Conservation (phyloP, 2,888 invertebrate species). For the Apomyelois bistriatella region DNA sequence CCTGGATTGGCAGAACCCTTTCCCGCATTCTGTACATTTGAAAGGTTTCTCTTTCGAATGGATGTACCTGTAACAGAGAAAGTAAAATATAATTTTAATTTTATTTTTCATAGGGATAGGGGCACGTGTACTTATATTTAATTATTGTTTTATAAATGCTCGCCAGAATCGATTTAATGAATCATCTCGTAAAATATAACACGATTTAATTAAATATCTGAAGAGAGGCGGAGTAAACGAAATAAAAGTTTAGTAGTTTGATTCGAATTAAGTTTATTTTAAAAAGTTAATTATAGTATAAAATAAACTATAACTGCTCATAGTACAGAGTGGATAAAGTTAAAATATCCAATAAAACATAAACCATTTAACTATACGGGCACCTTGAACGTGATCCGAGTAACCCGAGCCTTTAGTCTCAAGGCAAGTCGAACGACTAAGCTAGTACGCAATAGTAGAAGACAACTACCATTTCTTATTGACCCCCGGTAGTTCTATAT, state of each 20-base stretch:
- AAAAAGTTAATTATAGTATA: too few species aligned
- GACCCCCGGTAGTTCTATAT: conserved; percentile 48
- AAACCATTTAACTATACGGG: conserved; percentile 48
- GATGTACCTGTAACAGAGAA: conserved; percentile 89
- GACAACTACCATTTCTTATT: conserved; percentile 45
- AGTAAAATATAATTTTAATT: conserved; percentile 26
- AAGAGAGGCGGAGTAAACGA: too few species aligned
- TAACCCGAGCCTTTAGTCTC: conserved; percentile 70
- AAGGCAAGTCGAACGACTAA: conserved; percentile 64
- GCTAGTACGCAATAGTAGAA: conserved; percentile 46
- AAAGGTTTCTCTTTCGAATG: conserved; percentile 99
- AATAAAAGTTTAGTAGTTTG: too few species aligned
- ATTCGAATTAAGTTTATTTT: too few species aligned
- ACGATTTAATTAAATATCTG: too few species aligned
- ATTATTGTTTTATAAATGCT: too few species aligned
- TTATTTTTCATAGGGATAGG: neutral
- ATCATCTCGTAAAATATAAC: too few species aligned
- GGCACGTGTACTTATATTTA: too few species aligned
- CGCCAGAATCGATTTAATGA: too few species aligned
- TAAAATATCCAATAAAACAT: conserved; percentile 25
- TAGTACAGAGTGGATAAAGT: neutral
- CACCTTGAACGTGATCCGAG: conserved; percentile 78
- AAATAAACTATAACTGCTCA: too few species aligned
- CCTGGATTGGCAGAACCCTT: conserved; percentile 97
- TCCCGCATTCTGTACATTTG: conserved; percentile 97